Base-by-base conservation (phyloP, 1,140 invertebrate species). In the Trachelipus rathkii region DNA sequence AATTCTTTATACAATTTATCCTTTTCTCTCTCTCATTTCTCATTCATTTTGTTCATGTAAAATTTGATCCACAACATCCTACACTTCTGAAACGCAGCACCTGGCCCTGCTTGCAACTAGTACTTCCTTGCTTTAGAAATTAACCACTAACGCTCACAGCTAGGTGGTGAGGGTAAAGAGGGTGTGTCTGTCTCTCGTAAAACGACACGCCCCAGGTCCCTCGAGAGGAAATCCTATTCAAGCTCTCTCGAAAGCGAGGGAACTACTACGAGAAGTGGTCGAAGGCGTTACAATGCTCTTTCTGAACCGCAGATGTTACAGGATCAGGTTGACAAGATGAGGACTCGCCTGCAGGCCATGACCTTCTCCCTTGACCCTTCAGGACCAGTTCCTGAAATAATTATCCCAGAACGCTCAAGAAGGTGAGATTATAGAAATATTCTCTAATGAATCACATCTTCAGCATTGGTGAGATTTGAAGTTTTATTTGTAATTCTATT, bases 251-350 rank as follows among this genome's bases (percentile, higher is more conserved):
- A 81, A 72, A 74, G 21, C 44, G 79, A 77, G 50, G 79, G 77
- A 10, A 77, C 77, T n/a, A 21, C 78, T 60, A 68, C 79, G n/a
- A 74, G 75, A n/a, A 19, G 11, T 19, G 72, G 76, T 67, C 45
- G 73, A 24, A 69, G 66, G 9, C 79, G 79, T 69, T 81, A 81
- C 68, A 73, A 76, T 19, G 75, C 53, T 60, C 77, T 81, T 73
- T 81, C 79, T 81, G 79, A 81, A 81, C 77, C 79, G 33, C 79
- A 81, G 79, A 78, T 78, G 77, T 76, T 81, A 60, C 79, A 81
- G 71, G 79, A 81, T 50, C 79, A 81, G 66, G 79, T 81, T 24
- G 79, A 81, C 72, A 81, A 81, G 67, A 81, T 81, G 79, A 71
- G 79, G 44, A 77, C 75, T 72, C 72, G 77, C 24, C 79, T 81